phyloP scores from a whole-genome alignment of 53 echinoderm and acorn worm genomes.

The Arbacia lixula region DNA sequence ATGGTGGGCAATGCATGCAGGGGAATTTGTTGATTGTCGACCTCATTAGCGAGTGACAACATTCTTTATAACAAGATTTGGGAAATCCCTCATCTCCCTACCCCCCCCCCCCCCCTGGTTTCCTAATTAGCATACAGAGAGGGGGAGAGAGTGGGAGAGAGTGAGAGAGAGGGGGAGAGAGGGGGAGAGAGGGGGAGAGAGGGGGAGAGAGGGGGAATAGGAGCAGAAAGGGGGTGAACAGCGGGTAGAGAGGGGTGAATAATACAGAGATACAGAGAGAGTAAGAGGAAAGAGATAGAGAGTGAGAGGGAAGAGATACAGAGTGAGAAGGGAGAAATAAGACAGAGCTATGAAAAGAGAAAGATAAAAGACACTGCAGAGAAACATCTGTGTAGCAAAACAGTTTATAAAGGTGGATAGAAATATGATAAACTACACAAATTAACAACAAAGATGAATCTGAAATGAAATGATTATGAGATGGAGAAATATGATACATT shows the following conservation, averaged over 20 bases:
- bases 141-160: neutral
- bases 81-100: slow-evolving; percentile 37
- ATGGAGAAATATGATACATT: too few relatives aligned
- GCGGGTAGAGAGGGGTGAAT: neutral
- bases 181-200: neutral
- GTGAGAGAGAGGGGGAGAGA: neutral
- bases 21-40: slow-evolving; percentile 24
- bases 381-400: too few relatives aligned
- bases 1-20: too few relatives aligned
- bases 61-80: slow-evolving; percentile 28
- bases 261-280: neutral
- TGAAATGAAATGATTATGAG: too few relatives aligned
- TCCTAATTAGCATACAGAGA: too few relatives aligned
- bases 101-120: too few relatives aligned
- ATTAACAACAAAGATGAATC: too few relatives aligned
- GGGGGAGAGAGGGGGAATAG: neutral
- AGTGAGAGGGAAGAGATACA: neutral
- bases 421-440: too few relatives aligned
- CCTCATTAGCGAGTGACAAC: slow-evolving; percentile 38
- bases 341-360: neutral
- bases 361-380: too few relatives aligned
- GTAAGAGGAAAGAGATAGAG: too few relatives aligned
- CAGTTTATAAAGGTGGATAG: too few relatives aligned
- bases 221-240: neutral
- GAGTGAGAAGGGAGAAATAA: neutral